Evolutionary conservation across 2,113 vertebrate genomes (phyloP).

Genomic region (Orycteropus afer): DNA sequence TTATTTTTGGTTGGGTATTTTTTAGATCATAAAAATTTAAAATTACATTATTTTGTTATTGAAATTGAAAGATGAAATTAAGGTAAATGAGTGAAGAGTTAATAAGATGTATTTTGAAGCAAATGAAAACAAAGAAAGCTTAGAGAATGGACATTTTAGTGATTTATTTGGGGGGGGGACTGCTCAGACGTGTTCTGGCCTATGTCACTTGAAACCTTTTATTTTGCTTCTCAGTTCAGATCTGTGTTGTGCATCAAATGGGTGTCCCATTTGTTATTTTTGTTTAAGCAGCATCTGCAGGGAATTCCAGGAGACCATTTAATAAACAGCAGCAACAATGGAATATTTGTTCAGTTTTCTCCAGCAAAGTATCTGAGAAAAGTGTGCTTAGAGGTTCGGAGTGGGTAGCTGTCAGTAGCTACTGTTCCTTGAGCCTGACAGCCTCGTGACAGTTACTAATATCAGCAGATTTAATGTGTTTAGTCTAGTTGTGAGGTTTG

Average conservation of each 20-base stretch:
- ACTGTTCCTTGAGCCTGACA: conserved; percentile 72
- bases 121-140: background rate
- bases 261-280: conserved; percentile 73
- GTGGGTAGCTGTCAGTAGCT: conserved; percentile 62
- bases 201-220: conserved; percentile 81
- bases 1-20: conserved; percentile 42
- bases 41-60: conserved; percentile 41
- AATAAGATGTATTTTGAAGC: background rate
- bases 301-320: conserved; percentile 72
- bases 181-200: conserved; percentile 76
- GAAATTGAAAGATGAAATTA: conserved; percentile 52
- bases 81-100: conserved; percentile 12
- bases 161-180: conserved; percentile 67
- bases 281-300: conserved; percentile 56
- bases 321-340: conserved; percentile 72
- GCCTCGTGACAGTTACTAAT: conserved; percentile 75
- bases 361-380: conserved; percentile 63
- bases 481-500: conserved; percentile 79
- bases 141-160: conserved; percentile 62
- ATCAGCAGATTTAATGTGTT: conserved; percentile 71
- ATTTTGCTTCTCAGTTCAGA: conserved; percentile 80
- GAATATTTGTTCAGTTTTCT: conserved; percentile 75
- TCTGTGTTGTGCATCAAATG: conserved; percentile 75
- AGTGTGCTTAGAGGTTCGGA: conserved; percentile 56
- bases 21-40: conserved; percentile 55